Evolutionary conservation across 2,113 vertebrate genomes (phyloP), one percentile per base, ranked within the genome.

Genomic region (Lampris megalopsis): DNA sequence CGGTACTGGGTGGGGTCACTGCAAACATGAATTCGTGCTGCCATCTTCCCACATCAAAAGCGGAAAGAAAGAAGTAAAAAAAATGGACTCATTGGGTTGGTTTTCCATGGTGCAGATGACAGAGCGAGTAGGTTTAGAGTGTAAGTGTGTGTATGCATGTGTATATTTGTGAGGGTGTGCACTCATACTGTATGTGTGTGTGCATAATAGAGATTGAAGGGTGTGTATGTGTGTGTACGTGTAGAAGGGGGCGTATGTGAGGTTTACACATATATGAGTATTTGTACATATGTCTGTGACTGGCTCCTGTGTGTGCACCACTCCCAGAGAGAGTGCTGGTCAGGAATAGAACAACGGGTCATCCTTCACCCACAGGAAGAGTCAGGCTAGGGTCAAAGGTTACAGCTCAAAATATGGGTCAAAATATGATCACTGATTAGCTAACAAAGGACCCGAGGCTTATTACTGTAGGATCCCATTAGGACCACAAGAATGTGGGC

Each of bases 121-220:
- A 45, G 58, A 9, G 4, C 35, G 5, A 9, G 9, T 13, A 35
- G 13, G 24, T 57, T 35, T 2, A 36, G 54, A 2, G 54, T 57
- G 54, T 57, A 24, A 35, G 35, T 57, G 54, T 57, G 54, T 57
- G 54, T 57, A 24, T 57, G 58, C 40, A 37, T 60, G 38, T 60
- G 58, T 60, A 9, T 60, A 37, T 60, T 8, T 41, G 58, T 62
- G 9, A n/a, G 63, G 9, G 35, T 9, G 36, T 10, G 9, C 59
- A 9, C 24, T 24, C 24, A 24, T 24, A 24, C 24, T 45, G 43
- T 45, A 7, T 45, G 43, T 45, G 43, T 45, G 43, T 60, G 58
- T 60, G 58, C 41, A 9, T 60, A 24, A 24, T 24, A 24, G 24
- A 24, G 24, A 24, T 24, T 24, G 24, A 24, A 24, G 24, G 24